Base-by-base conservation (phyloP, 2,888 invertebrate species). In the Synergus japonicus region DNA sequence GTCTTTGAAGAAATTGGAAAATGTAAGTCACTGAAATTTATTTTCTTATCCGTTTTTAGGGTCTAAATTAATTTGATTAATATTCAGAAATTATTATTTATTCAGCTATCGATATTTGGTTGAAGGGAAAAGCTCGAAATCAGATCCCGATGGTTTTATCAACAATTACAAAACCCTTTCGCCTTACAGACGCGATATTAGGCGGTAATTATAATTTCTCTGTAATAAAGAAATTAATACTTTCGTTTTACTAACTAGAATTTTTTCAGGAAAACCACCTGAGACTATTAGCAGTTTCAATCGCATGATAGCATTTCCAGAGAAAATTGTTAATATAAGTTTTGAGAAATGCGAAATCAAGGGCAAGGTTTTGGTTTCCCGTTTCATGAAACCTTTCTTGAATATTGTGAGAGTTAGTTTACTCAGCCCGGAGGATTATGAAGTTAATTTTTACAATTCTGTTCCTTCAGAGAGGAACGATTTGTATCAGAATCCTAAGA, bases 121-220 rank as follows among this genome's bases (percentile, higher is more conserved):
- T 90, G 37, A 87, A 88, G 77, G 89, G 89, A 4, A 86, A 83
- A 76, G 89, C 89, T 60, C 83, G 89, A 37, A 88, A 89, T 78
- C 90, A 90, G 84, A 90, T 90, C 79, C 90, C 90, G n/a, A 90
- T 89, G 89, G 87, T 88, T 81, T 85, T 89, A n/a, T 86, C 85
- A 4, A 88, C 87, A 2, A 81, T 89, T 29, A 90, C 89, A 54
- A 88, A 89, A 81, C 88, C 90, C 1, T 90, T 86, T 81, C 86
- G 87, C 22, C 86, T 90, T 15, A 90, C 88, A 0, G 90, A 90
- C 76, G 85, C 86, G 15, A 78, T 85, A 77, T 79, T 82, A 73
- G 76, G 84, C 76, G 77, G 89, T 88, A 87, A 86, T 49, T 77
- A 44, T 44, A n/a, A 15, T 64, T 46, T 64, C 29, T 54, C 43